These are phyloP conservation scores for Pyrochroa serraticornis DNA, from an alignment of 2,888 invertebrate genomes.

Conservation along the genomic window DNA sequence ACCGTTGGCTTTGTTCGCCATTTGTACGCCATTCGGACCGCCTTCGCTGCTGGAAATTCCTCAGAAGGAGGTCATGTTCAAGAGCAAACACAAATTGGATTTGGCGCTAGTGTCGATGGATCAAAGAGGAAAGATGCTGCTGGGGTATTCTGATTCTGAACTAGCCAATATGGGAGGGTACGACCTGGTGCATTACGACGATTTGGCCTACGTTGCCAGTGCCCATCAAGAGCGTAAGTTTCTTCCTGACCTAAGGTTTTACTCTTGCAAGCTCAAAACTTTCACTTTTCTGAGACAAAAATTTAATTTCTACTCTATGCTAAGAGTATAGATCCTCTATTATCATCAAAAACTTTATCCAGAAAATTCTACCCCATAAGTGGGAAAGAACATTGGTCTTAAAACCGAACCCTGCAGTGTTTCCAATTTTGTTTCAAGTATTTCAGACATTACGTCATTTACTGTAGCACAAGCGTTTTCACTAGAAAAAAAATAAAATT, in stretches of 20 bases:
- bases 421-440: background rate
- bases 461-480: too few species aligned
- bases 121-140: constrained; percentile 92
- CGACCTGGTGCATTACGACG: constrained; percentile 97
- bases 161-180: constrained; percentile 94
- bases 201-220: constrained; percentile 95
- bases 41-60: constrained; percentile 96
- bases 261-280: too few species aligned
- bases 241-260: too few species aligned
- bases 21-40: constrained; percentile 99
- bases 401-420: too few species aligned
- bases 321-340: too few species aligned
- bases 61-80: constrained; percentile 99
- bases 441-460: too few species aligned
- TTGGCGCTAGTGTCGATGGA: constrained; percentile 97
- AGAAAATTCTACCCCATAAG: too few species aligned
- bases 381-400: too few species aligned
- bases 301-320: too few species aligned
- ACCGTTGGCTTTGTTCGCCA: constrained; percentile 92
- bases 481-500: too few species aligned
- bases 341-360: too few species aligned
- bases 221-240: constrained; percentile 98
- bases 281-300: background rate
- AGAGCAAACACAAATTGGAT: constrained; percentile 98
- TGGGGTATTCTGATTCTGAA: constrained; percentile 93